Evolutionary conservation across 2,113 vertebrate species (phyloP).

Genomic region (Phyllostomus discolor): DNA sequence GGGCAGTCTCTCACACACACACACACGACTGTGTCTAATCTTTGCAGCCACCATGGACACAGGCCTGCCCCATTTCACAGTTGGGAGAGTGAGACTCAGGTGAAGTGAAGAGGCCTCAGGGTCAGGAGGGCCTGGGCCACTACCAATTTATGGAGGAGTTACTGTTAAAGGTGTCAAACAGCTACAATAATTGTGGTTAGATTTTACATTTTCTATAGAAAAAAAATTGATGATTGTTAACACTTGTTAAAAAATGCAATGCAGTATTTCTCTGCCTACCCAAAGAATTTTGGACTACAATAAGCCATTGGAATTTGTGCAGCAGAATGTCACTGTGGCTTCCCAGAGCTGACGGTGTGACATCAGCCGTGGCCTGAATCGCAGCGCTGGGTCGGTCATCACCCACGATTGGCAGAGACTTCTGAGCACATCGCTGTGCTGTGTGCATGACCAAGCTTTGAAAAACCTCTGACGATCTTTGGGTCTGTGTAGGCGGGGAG

Average conservation of each 20-base stretch:
- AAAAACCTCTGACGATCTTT: background rate
- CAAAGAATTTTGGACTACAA: background rate
- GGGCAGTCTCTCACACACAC: rapidly evolving
- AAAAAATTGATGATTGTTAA: background rate
- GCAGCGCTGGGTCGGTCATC: rapidly evolving
- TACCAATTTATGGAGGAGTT: background rate
- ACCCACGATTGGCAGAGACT: rapidly evolving
- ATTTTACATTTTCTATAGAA: background rate
- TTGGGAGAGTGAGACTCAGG: background rate
- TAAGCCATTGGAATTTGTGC: background rate
- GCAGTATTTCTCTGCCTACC: background rate
- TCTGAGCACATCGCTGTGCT: too few relatives aligned
- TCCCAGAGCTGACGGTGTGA: background rate
- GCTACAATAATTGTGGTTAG: background rate
- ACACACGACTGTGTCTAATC: rapidly evolving
- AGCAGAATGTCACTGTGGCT: background rate
- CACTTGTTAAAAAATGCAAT: background rate
- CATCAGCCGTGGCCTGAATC: rapidly evolving
- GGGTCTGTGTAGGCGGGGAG: background rate
- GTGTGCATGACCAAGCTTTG: background rate
- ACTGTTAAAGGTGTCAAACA: background rate
- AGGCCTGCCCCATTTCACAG: background rate
- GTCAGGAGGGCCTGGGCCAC: background rate
- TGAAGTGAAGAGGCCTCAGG: background rate
- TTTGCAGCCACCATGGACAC: background rate